Conservation (phyloP, 2,888 invertebrate genomes). For the Lamellibrachia satsuma region DNA sequence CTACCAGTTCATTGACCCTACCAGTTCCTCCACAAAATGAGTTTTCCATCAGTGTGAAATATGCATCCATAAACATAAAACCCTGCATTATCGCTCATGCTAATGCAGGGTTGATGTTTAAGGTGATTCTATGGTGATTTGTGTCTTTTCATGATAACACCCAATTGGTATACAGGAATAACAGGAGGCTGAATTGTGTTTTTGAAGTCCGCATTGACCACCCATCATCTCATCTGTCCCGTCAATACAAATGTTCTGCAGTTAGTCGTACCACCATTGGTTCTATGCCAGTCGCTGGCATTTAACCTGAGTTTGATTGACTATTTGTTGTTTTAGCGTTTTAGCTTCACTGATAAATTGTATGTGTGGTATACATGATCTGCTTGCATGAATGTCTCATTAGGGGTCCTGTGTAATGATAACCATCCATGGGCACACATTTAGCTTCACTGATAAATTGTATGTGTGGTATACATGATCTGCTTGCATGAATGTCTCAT, state of each 20-base stretch:
- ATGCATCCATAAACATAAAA: neutral
- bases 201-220: neutral
- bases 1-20: neutral
- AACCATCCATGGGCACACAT: too few relatives aligned
- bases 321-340: too few relatives aligned
- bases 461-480: too few relatives aligned
- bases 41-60: neutral
- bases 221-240: neutral
- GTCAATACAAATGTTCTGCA: neutral
- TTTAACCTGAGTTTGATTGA: neutral
- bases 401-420: too few relatives aligned
- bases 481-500: too few relatives aligned
- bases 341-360: too few relatives aligned
- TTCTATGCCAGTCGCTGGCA: neutral
- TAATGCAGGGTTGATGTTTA: neutral
- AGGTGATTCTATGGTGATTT: neutral
- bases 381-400: too few relatives aligned
- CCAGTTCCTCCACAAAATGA: neutral
- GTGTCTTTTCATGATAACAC: neutral
- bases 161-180: neutral
- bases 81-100: neutral
- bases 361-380: too few relatives aligned
- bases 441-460: too few relatives aligned
- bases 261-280: neutral
- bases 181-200: neutral